Base-by-base conservation (phyloP, 2,797 vertebrate genomes). In the Galaxias olidus region DNA sequence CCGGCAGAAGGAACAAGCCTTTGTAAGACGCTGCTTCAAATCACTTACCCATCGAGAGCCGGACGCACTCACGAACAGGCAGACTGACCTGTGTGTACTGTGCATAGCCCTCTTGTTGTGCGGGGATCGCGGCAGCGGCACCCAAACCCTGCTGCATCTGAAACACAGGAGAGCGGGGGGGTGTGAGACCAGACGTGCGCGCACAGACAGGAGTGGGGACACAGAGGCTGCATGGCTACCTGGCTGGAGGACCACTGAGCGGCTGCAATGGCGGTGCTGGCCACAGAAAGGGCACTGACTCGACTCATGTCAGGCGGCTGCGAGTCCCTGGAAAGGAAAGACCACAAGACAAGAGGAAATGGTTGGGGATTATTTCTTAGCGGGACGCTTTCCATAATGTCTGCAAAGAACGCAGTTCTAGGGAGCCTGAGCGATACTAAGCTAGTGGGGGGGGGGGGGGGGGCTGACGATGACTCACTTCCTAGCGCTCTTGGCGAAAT, bases 221-320 rank as follows among this genome's bases (percentile, higher is more conserved):
- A 40, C 30, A 52, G 13, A 42, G 46, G 46, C 12, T 46, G 10
- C 8, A 20, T 17, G 18, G 69, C 17, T 88, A 98, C 96, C 94
- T 97, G 95, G 68, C 93, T 96, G 20, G 96, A 96, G 0, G 96
- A 98, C 96, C 96, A 97, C 90, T 98, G 96, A 75, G 96, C 96
- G 40, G 96, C 96, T 77, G 96, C 96, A 46, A 98, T 97, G 61
- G 96, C 96, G 41, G 95, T 96, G 77, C 94, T 97, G 58, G 96
- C 95, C 64, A 96, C 96, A 50, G 96, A 97, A 72, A 95, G 94
- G 43, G 93, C 93, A 1, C 88, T 96, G 74, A 95, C 91, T 63
- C 94, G 90, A 84, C 94, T 93, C 59, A 94, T 95, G 0, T 96
- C 95, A 0, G 93, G 91, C 65, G 94, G 90, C 41, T 92, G 87